These are phyloP conservation scores for Chamaedrilus cognettii DNA, from an alignment of 2,888 invertebrate species.

Conservation along the genomic window DNA sequence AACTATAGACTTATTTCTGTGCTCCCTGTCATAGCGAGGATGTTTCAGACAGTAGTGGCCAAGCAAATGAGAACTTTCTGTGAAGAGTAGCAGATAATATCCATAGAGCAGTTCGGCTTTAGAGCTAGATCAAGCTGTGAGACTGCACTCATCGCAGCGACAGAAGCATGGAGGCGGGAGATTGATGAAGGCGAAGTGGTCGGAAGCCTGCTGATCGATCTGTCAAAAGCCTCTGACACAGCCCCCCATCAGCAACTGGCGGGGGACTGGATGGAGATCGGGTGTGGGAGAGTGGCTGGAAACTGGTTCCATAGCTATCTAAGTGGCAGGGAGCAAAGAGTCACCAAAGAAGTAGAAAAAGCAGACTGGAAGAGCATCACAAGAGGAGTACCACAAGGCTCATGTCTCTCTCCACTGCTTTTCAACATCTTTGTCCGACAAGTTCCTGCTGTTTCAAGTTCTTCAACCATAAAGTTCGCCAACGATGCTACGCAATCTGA, in stretches of 20 bases:
- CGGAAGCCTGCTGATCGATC: background rate
- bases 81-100: background rate
- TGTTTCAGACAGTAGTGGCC: background rate
- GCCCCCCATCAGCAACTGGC: background rate
- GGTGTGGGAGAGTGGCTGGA: too few species aligned
- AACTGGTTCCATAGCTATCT: too few species aligned
- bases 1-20: background rate
- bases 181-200: background rate
- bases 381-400: too few species aligned
- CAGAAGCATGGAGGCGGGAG: background rate
- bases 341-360: too few species aligned
- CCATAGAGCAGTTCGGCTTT: background rate
- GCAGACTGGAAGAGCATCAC: too few species aligned
- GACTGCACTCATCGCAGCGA: background rate
- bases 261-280: too few species aligned
- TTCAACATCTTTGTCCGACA: too few species aligned
- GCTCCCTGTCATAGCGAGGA: background rate
- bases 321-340: too few species aligned
- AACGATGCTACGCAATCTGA: too few species aligned
- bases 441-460: too few species aligned
- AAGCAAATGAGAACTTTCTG: background rate
- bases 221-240: background rate
- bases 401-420: too few species aligned
- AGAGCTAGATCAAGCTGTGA: background rate
- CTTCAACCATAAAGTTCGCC: too few species aligned